These are phyloP conservation scores for Drosophila aff. DNA, from an alignment of 1,140 invertebrate species.

Conservation along the genomic window DNA sequence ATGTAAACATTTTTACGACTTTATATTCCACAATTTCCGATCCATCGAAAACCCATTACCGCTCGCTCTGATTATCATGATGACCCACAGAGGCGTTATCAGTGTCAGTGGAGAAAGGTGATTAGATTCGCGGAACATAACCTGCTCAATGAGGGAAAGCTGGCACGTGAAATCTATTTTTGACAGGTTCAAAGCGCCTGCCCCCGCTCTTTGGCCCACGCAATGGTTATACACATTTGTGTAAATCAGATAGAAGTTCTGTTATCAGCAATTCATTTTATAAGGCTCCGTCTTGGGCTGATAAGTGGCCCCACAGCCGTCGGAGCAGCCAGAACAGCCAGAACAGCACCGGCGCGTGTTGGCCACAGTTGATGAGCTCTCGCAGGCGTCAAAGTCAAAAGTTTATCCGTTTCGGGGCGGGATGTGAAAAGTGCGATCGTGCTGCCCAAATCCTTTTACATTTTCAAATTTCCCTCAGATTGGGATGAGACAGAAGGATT, in stretches of 20 bases:
- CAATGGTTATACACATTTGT: conserved; percentile 45
- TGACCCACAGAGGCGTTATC: conserved; percentile 38
- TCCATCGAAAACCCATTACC: conserved; percentile 21
- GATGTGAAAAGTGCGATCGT: conserved; percentile 53
- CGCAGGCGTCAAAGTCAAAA: conserved; percentile 11
- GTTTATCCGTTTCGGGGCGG: conserved; percentile 36
- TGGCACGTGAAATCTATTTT: conserved; percentile 2
- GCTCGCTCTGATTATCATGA: conserved; percentile 42
- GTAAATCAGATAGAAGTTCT: conserved; percentile 62
- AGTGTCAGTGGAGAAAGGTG: conserved; percentile 32
- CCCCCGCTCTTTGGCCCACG: conserved; percentile 17
- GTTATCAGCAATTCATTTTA: conserved; percentile 69
- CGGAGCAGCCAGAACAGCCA: conserved; percentile 49
- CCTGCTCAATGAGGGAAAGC: conserved; percentile 32
- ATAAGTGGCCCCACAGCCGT: conserved; percentile 53
- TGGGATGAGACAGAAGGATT: conserved; percentile 18
- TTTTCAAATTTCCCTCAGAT: conserved; percentile 49
- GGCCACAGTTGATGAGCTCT: conserved; percentile 64
- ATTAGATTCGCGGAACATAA: conserved; percentile 45
- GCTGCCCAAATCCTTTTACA: conserved; percentile 2
- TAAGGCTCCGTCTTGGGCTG: conserved; percentile 59
- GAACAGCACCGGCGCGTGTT: conserved; percentile 56
- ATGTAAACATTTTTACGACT: conserved; percentile 42
- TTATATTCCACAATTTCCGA: conserved; percentile 4
- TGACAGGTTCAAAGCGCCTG: conserved; percentile 16